Evolutionary conservation across 2,113 vertebrate species (phyloP), one percentile per base, ranked within the genome.

Genomic region (Apus apus): DNA sequence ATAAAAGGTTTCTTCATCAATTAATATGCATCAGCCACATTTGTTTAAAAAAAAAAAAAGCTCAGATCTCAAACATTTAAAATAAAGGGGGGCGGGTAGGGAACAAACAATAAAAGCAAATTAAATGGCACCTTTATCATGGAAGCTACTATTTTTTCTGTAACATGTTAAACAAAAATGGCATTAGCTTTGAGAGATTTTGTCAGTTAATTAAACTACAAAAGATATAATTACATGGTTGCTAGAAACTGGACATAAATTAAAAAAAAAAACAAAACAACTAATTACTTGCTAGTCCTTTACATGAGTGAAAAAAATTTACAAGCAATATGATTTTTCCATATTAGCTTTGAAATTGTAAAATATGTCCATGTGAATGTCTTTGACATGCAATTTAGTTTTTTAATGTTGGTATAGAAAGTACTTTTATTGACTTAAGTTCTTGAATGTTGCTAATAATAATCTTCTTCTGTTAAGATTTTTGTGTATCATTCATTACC

Each of bases 21-120:
- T 9, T 5, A 17, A 65, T 4, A 43, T 7, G 15, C 11, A 14
- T 11, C 53, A 38, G 2, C 1, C 27, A 19, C 7, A 32, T 5
- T 5, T 68, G 9, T 19, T 20, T 1, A 26, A 11, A 60, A 36
- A 12, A 51, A 51, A 38, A 48, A 77, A 60, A 9, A 2, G 3
- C 22, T 58, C 3, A n/a, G 21, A 26, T 57, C 27, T 43, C 43
- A 68, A 46, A 27, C 16, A 3, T 21, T 70, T 68, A 29, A 50
- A 61, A 71, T 2, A 45, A 12, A 64, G 4, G 26, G 5, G 2
- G 26, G 57, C 10, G 38, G 62, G 72, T 26, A 34, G 40, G 3
- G 0, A 16, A 13, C 32, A 27, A 32, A 4, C 5, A 71, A 53
- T 21, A 53, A 77, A 73, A 54, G 6, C 17, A 45, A 79, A 83